phyloP scores from a whole-genome alignment of 30 jellyfish, hydroid and myxozoan genomes.

The Hydractinia symbiolongicarpus region DNA sequence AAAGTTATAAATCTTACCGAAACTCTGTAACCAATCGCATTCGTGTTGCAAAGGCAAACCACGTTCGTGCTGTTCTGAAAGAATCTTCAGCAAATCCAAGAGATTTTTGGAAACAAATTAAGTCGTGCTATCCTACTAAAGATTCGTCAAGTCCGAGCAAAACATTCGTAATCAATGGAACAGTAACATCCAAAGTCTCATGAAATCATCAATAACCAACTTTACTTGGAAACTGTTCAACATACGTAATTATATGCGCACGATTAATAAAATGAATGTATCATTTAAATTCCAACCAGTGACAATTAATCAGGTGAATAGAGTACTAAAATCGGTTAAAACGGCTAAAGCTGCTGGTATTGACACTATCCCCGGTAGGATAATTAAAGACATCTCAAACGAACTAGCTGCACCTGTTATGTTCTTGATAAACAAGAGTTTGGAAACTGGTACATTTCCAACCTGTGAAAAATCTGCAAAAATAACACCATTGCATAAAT shows the following conservation, averaged over 20 bases:
- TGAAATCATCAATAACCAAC: slow-evolving; percentile 8
- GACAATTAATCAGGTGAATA: no score
- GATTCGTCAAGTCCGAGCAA: slow-evolving; percentile 35
- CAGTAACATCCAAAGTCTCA: slow-evolving; percentile 32
- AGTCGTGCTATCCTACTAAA: slow-evolving; percentile 43
- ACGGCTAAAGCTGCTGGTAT: no score
- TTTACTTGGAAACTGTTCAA: neutral
- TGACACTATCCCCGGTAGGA: no score
- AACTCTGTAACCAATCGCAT: slow-evolving; percentile 39
- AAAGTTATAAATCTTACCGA: slow-evolving; percentile 37
- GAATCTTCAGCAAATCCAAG: slow-evolving; percentile 47
- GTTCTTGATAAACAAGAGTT: no score
- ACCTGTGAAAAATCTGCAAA: no score
- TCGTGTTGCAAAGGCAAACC: slow-evolving; percentile 43
- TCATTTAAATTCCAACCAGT: no score
- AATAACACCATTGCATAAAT: slow-evolving; percentile 13
- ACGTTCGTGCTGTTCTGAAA: slow-evolving; percentile 32
- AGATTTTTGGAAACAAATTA: slow-evolving; percentile 46
- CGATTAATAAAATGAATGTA: no score
- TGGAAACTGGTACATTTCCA: no score
- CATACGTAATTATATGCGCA: no score
- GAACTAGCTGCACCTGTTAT: no score
- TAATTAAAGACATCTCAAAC: no score
- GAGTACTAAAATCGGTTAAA: no score
- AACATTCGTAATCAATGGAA: slow-evolving; percentile 35